Evolutionary conservation across 2,888 invertebrate species (phyloP).

Genomic region (Melanophora roralis): DNA sequence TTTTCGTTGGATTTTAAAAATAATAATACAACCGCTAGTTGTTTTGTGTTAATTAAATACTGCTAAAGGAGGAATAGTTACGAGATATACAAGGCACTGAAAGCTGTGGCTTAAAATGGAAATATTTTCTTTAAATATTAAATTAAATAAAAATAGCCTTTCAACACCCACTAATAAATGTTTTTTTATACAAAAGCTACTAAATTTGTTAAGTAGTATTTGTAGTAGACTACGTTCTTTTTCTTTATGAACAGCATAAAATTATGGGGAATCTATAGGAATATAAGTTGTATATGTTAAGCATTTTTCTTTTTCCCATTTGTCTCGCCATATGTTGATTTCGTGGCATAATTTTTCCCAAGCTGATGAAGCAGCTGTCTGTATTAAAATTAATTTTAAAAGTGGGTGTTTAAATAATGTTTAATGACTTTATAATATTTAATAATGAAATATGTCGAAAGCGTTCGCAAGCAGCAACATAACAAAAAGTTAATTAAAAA

Average conservation of each 20-base stretch:
- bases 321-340: slow-evolving; percentile 4
- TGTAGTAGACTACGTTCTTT: background rate
- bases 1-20: background rate
- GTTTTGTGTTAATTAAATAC: slow-evolving; percentile 29
- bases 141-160: slow-evolving; percentile 52
- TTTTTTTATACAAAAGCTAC: background rate
- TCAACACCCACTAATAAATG: slow-evolving; percentile 58
- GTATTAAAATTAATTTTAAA: slow-evolving; percentile 49
- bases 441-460: slow-evolving; percentile 19
- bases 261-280: background rate
- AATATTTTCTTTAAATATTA: slow-evolving; percentile 49
- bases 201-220: background rate
- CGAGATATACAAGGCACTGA: background rate
- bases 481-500: background rate
- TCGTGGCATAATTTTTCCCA: slow-evolving; percentile 15
- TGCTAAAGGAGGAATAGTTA: slow-evolving; percentile 10
- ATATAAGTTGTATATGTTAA: background rate
- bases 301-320: background rate
- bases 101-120: slow-evolving; percentile 34
- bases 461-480: background rate
- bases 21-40: slow-evolving; percentile 44
- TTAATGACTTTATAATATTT: slow-evolving; percentile 59
- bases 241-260: background rate
- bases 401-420: slow-evolving; percentile 59
- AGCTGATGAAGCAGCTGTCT: slow-evolving; percentile 61